Conservation (phyloP, 1,140 invertebrate genomes). For the Meloidogyne floridensis region DNA sequence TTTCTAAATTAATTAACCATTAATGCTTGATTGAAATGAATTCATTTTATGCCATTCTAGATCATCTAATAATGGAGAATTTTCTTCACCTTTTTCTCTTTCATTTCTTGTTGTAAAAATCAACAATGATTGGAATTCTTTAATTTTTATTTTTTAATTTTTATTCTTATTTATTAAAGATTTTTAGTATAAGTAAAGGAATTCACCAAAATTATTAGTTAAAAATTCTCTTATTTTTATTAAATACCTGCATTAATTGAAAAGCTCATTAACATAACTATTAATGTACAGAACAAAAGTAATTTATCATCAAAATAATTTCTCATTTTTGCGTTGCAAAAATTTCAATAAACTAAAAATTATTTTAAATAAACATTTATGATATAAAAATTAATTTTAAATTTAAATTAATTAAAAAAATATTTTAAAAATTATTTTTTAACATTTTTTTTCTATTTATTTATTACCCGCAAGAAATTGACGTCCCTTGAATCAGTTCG, state of each 20-base stretch:
- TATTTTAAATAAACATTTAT: no score
- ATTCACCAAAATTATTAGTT: no score
- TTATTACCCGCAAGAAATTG: no score
- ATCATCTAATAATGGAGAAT: slow-evolving; percentile 3
- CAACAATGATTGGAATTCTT: slow-evolving; percentile 3
- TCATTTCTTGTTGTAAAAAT: slow-evolving; percentile 7
- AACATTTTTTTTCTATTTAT: no score
- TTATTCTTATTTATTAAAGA: no score
- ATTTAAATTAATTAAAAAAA: no score
- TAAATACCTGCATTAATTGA: background rate
- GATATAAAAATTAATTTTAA: no score
- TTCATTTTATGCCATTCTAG: slow-evolving; percentile 2
- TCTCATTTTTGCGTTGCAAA: background rate
- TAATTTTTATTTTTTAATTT: background rate
- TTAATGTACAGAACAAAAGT: background rate
- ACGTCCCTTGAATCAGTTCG: no score
- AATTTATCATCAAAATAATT: background rate
- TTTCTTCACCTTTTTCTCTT: slow-evolving; percentile 9
- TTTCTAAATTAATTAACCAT: background rate
- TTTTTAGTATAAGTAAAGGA: no score
- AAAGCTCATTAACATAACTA: background rate
- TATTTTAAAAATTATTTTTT: no score
- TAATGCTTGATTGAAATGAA: slow-evolving; percentile 9
- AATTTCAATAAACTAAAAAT: background rate
- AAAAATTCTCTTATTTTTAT: no score